Conservation (phyloP, 1,140 invertebrate genomes). For the Acyrthosiphon pisum region DNA sequence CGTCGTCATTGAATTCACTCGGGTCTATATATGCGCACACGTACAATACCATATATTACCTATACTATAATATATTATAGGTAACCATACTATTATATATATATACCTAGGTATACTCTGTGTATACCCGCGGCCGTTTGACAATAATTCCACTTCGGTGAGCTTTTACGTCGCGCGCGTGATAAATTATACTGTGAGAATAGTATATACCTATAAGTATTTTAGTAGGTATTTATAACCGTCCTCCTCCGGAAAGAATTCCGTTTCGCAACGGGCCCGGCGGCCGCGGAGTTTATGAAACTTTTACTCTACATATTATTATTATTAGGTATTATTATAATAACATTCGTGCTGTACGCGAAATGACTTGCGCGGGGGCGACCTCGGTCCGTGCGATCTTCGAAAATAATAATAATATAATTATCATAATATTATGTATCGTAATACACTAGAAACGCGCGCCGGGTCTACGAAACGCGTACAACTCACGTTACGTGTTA, state of each 20-base stretch:
- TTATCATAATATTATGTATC: neutral
- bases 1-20: neutral
- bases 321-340: neutral
- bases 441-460: neutral
- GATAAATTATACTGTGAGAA: neutral
- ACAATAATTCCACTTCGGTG: conserved; percentile 29
- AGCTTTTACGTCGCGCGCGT: neutral
- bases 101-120: neutral
- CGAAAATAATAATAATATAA: conserved; percentile 26
- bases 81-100: neutral
- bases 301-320: neutral
- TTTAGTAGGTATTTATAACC: neutral
- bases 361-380: neutral
- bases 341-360: neutral
- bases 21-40: neutral
- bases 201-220: too few species aligned
- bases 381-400: neutral
- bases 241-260: neutral
- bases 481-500: neutral
- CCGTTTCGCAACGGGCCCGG: neutral
- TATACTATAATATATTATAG: neutral
- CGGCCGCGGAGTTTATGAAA: neutral
- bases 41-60: neutral
- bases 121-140: neutral
- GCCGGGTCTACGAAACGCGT: neutral